These are phyloP conservation scores for Odontophorus gujanensis DNA, from an alignment of 2,113 vertebrate genomes.

Conservation along the genomic window DNA sequence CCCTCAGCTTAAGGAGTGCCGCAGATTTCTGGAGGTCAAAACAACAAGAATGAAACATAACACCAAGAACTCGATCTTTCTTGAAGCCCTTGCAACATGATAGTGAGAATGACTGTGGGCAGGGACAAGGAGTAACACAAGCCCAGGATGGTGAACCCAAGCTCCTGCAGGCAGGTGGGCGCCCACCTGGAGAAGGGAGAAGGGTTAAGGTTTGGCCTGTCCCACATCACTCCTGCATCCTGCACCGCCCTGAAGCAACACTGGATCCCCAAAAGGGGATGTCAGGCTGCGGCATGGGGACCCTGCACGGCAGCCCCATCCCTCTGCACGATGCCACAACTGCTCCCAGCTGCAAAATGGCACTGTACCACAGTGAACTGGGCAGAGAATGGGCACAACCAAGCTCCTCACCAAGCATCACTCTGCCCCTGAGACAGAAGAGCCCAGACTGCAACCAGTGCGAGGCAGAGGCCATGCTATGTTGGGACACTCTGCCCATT, in stretches of 20 bases:
- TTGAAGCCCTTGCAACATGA: slow-evolving; percentile 46
- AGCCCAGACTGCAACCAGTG: background rate
- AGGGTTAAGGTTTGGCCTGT: background rate
- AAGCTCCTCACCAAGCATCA: background rate
- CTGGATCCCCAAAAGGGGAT: background rate
- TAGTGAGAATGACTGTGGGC: slow-evolving; percentile 16
- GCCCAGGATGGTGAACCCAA: background rate
- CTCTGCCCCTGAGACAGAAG: background rate
- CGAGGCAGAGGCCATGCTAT: background rate
- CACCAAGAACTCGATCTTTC: slow-evolving; percentile 35
- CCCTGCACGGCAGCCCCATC: background rate
- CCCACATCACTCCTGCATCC: background rate
- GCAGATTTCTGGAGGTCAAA: background rate
- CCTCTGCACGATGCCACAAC: background rate
- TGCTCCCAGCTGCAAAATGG: background rate
- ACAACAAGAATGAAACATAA: slow-evolving; percentile 15
- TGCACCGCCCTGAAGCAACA: background rate
- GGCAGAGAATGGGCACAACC: slow-evolving; percentile 25
- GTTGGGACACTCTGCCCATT: background rate
- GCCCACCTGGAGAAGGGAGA: background rate
- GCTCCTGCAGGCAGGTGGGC: background rate
- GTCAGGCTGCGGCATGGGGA: background rate
- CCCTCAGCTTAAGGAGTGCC: background rate
- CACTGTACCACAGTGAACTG: background rate
- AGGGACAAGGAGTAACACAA: slow-evolving; percentile 45